A percentile compares a stretch with the other conserved stretches of the same genome.
Conservation (phyloP, 2,888 invertebrate genomes). For the Pollenia angustigena region DNA sequence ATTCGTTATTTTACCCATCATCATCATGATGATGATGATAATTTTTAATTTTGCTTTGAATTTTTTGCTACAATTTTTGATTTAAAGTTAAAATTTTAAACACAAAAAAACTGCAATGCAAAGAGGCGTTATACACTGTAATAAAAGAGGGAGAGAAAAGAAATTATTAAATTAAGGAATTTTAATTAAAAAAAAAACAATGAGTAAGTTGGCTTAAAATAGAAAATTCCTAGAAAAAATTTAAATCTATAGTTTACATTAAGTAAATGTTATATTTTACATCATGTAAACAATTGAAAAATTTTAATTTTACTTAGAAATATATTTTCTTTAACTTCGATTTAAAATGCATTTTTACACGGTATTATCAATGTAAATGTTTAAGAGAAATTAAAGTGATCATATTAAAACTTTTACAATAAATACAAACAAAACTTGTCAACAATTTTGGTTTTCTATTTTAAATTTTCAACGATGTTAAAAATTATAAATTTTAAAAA, state of each 20-base stretch:
- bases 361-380: background rate
- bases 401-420: background rate
- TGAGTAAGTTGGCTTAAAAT: no score
- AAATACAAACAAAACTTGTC: no score
- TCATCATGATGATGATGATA: slow-evolving; percentile 11
- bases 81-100: no score
- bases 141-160: background rate
- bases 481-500: background rate
- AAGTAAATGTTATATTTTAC: background rate
- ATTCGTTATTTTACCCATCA: slow-evolving; percentile 9
- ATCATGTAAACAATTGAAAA: background rate
- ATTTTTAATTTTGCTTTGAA: slow-evolving; percentile 18
- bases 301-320: no score
- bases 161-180: no score
- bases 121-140: background rate
- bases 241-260: no score
- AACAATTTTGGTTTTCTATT: no score
- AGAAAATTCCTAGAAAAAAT: no score
- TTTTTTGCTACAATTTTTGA: slow-evolving; percentile 32
- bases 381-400: background rate
- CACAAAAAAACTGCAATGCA: no score
- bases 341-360: background rate
- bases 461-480: background rate
- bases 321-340: no score
- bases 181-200: no score